Evolutionary conservation across 2,888 invertebrate genomes (phyloP).

Genomic region (Ornithoptera alexandrae): DNA sequence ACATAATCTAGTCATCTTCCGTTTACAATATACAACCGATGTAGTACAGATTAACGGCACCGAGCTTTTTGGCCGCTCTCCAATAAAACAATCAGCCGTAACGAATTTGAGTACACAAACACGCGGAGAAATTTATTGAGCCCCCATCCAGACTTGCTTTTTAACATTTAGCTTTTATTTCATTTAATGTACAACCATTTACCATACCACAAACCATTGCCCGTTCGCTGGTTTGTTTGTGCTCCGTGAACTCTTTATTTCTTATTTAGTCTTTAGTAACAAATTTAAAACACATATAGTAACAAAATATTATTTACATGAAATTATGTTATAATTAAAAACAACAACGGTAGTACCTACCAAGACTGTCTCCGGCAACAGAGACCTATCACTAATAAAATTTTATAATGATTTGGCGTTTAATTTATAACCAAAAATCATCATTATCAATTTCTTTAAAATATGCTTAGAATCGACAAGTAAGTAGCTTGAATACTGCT

Average conservation of each 20-base stretch:
- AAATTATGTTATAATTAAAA: too few species aligned
- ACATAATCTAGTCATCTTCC: conserved; percentile 40
- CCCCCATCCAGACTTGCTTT: conserved; percentile 51
- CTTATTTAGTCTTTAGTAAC: conserved; percentile 11
- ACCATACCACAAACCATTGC: conserved; percentile 39
- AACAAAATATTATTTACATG: too few species aligned
- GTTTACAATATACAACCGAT: conserved; percentile 34
- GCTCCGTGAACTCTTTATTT: conserved; percentile 38
- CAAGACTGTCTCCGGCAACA: too few species aligned
- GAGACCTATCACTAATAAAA: too few species aligned
- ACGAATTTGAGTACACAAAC: conserved; percentile 58
- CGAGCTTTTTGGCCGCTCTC: conserved; percentile 61
- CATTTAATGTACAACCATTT: conserved; percentile 41
- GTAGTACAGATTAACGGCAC: conserved; percentile 39
- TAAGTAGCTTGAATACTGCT: too few species aligned
- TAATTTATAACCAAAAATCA: too few species aligned
- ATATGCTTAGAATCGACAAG: too few species aligned
- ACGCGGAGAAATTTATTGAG: conserved; percentile 57
- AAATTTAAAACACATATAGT: conserved; percentile 12
- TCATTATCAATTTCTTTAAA: too few species aligned
- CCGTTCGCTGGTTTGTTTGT: conserved; percentile 44
- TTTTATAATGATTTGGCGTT: too few species aligned
- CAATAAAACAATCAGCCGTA: conserved; percentile 70
- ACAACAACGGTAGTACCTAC: too few species aligned
- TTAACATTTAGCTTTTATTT: conserved; percentile 57